A percentile compares a stretch with the other conserved stretches of the same genome.
phyloP scores from a whole-genome alignment of 2,113 vertebrate species.

The Pangasianodon gigas region DNA sequence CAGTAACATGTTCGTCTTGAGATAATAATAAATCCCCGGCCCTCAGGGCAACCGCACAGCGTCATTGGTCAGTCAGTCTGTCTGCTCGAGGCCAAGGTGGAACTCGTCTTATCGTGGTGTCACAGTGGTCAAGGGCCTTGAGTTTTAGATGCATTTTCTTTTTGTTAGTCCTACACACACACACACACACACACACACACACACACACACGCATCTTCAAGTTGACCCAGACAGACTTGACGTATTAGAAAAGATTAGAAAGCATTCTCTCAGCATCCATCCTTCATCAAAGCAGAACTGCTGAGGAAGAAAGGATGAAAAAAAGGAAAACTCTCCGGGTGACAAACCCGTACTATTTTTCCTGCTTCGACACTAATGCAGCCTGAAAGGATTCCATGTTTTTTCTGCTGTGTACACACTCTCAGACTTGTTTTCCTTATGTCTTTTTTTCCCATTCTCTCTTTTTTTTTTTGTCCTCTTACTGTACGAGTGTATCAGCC shows the following conservation, averaged over 20 bases:
- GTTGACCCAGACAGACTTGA: background rate
- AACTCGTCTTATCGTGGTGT: constrained; percentile 4
- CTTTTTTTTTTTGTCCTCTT: constrained; percentile 8
- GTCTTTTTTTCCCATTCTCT: constrained; percentile 11
- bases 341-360: constrained; percentile 60
- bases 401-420: constrained; percentile 54
- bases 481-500: background rate
- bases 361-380: constrained; percentile 63
- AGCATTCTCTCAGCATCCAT: constrained; percentile 6
- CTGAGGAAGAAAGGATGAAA: constrained; percentile 30
- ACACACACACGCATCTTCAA: background rate
- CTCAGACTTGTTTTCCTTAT: constrained; percentile 25
- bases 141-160: background rate
- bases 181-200: constrained; percentile 17
- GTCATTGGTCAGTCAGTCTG: background rate
- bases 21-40: background rate
- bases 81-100: background rate
- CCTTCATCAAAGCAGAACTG: background rate
- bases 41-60: background rate
- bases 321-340: constrained; percentile 49
- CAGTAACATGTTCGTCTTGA: background rate
- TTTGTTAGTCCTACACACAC: background rate
- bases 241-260: background rate
- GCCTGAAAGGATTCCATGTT: constrained; percentile 61
- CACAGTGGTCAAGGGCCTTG: background rate